Percentiles rank a stretch among this genome's conserved stretches.
Evolutionary conservation across 2,797 vertebrate genomes (phyloP).

Genomic region (Pelochelys cantorii): DNA sequence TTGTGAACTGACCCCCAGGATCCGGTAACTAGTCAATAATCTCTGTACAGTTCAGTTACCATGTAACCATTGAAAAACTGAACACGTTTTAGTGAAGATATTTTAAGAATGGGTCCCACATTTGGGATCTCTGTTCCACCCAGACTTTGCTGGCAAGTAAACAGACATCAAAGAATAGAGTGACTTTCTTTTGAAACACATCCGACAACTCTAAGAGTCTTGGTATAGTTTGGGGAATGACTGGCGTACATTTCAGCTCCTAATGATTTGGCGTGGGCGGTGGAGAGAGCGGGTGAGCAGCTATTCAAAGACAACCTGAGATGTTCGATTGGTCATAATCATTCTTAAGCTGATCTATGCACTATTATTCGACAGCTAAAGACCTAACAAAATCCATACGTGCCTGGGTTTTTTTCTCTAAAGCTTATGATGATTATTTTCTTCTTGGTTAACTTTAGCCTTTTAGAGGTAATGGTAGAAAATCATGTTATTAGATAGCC

Average conservation of each 20-base stretch:
- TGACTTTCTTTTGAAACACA: background rate
- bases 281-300: background rate
- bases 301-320: background rate
- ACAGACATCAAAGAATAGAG: background rate
- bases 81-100: fast-evolving
- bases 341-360: background rate
- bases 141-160: constrained; percentile 3
- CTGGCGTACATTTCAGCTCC: background rate
- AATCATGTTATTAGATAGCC: constrained; percentile 55
- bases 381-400: background rate
- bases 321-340: background rate
- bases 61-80: background rate
- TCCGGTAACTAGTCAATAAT: background rate
- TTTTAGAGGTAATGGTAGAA: constrained; percentile 22
- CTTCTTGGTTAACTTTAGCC: constrained; percentile 54
- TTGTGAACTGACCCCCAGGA: background rate
- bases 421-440: constrained; percentile 6
- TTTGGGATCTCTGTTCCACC: fast-evolving
- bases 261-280: background rate
- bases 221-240: background rate
- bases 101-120: background rate
- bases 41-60: background rate
- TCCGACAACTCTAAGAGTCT: constrained; percentile 18
- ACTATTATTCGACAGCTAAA: background rate
- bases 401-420: background rate